Base-by-base conservation (phyloP, 2,888 invertebrate genomes). In the Adineta ricciae region DNA sequence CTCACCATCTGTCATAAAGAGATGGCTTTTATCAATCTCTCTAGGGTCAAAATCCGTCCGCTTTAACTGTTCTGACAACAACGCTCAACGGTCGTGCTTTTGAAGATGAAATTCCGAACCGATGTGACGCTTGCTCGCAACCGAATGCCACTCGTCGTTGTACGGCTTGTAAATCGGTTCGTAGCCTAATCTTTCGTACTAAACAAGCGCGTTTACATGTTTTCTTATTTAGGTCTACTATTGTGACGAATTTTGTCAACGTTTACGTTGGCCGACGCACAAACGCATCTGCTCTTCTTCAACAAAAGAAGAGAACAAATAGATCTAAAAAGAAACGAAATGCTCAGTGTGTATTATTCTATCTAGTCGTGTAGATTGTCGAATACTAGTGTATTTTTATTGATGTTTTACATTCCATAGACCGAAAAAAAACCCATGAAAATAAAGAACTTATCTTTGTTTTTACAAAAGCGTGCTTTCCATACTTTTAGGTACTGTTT, bases 171-270 rank as follows among this genome's bases (percentile, higher is more conserved):
- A 96, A 95, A 88, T 92, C 64, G 14, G 64, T 64, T 36, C 19
- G 64, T 64, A 32, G 16, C 19, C 16, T 27, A 32, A 64, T 5
- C 7, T 32, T 14, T 32, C 19, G 19, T 1, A n/a, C n/a, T n/a
- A n/a, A n/a, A n/a, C 46, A 46, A 46, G 46, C 11, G 11, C 5
- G 11, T 8, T 11, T 46, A 46, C 11, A 5, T 27, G 27, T 32
- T 36, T 2, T 64, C 1, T 19, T 19, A 9, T 36, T 46, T 3
- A 32, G 49, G 64, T 73, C 11, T 41, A 64, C 72, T 99, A 99
- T 90, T 99, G 98, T 91, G 94, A 96, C 90, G 92, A 95, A 86
- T 94, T 94, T 89, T 99, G 99, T 90, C 98, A 99, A 90, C 93
- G 95, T 87, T 91, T 97, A 83, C 97, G 92, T 87, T 92, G 92